These are phyloP conservation scores for Osmerus mordax DNA, from an alignment of 2,113 vertebrate species.

Conservation along the genomic window DNA sequence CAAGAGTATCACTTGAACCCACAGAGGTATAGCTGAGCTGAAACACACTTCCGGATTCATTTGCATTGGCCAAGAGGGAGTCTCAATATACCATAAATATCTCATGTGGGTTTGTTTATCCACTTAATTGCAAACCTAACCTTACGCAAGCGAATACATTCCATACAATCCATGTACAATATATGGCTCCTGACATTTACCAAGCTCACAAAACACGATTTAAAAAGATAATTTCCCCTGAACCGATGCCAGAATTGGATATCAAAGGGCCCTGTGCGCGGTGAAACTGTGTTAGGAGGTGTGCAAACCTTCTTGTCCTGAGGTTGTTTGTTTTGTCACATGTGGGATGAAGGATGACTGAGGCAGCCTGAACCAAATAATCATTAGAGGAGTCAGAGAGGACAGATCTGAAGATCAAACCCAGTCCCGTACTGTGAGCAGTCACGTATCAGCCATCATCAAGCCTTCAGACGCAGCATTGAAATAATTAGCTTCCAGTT, in stretches of 20 bases:
- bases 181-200: too few species aligned
- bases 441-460: constrained; percentile 48
- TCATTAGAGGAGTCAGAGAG: constrained; percentile 59
- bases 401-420: constrained; percentile 67
- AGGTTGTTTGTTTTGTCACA: constrained; percentile 42
- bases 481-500: constrained; percentile 63
- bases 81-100: too few species aligned
- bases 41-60: too few species aligned
- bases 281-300: constrained; percentile 11
- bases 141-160: too few species aligned
- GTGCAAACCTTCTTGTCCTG: constrained; percentile 51
- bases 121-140: too few species aligned
- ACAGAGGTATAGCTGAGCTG: too few species aligned
- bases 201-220: not conserved
- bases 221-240: not conserved
- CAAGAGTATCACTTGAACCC: constrained; percentile 55
- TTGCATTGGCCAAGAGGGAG: too few species aligned
- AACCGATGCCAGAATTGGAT: not conserved
- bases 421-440: constrained; percentile 50
- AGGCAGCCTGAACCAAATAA: constrained; percentile 58
- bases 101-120: too few species aligned
- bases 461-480: constrained; percentile 47
- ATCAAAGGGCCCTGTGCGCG: not conserved
- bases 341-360: constrained; percentile 38
- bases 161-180: too few species aligned